Conservation (phyloP, 1,140 invertebrate species). For the Drosophila seguyi region DNA sequence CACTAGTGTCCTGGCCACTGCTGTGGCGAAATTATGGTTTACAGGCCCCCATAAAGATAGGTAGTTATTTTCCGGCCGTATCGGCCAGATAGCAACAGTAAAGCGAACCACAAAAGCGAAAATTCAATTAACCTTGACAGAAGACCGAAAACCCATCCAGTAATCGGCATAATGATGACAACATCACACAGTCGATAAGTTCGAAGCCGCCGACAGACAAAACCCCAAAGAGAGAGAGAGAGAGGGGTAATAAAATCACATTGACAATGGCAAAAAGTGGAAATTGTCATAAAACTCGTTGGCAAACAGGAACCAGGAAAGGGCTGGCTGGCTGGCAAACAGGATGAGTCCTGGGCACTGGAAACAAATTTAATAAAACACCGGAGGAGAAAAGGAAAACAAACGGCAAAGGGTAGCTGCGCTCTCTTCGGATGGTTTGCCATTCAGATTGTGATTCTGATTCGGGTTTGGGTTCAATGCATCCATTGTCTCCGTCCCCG, state of each 20-base stretch:
- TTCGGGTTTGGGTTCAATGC: conserved; percentile 57
- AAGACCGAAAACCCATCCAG: conserved; percentile 19
- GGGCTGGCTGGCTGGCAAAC: conserved; percentile 9
- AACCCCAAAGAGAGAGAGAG: not conserved
- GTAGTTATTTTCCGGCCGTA: conserved; percentile 33
- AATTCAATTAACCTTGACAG: conserved; percentile 80
- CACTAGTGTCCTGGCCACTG: conserved; percentile 38
- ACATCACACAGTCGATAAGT: conserved; percentile 54
- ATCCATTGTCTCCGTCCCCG: conserved; percentile 54
- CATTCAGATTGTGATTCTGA: conserved; percentile 38
- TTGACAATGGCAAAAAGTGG: conserved; percentile 70
- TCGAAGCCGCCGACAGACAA: conserved; percentile 22
- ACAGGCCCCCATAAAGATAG: conserved; percentile 66
- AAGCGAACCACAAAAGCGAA: conserved; percentile 38
- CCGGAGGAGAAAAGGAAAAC: conserved; percentile 55
- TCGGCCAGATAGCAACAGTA: conserved; percentile 57
- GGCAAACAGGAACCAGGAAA: conserved; percentile 38
- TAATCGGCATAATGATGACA: conserved; percentile 69
- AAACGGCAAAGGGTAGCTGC: conserved; percentile 57
- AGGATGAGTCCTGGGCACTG: conserved; percentile 54
- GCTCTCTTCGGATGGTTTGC: not conserved
- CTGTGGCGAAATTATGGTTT: conserved; percentile 72
- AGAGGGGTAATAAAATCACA: conserved; percentile 62
- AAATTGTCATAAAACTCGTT: conserved; percentile 73
- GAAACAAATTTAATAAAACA: conserved; percentile 84